Conservation (phyloP, 2,888 invertebrate species). For the Agrotis ipsilon region DNA sequence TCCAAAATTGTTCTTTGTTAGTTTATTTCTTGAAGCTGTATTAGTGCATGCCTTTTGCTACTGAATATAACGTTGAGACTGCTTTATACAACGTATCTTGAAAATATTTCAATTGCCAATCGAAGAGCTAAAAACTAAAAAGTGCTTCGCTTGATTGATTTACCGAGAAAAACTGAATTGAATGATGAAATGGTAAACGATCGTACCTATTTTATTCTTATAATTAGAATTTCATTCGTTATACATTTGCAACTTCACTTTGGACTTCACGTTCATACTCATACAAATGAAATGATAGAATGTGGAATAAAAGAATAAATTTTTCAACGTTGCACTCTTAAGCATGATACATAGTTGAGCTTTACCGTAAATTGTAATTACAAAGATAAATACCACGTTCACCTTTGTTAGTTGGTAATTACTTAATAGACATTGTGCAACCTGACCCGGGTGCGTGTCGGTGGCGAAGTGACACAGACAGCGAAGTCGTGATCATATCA, state of each 20-base stretch:
- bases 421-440: constrained; percentile 65
- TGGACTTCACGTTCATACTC: neutral
- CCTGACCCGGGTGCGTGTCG: constrained; percentile 55
- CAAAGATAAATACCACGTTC: constrained; percentile 59
- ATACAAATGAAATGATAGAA: neutral
- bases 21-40: constrained; percentile 26
- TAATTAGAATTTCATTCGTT: neutral
- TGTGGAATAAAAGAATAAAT: constrained; percentile 6
- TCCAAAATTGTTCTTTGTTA: constrained; percentile 29
- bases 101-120: constrained; percentile 32
- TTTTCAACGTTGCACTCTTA: constrained; percentile 22
- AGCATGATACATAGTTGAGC: constrained; percentile 38
- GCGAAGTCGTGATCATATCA: constrained; percentile 54
- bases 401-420: constrained; percentile 65
- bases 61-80: constrained; percentile 25
- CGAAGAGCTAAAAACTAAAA: constrained; percentile 19
- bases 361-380: constrained; percentile 49
- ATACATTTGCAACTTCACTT: neutral
- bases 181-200: constrained; percentile 17
- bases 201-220: neutral
- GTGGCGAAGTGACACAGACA: constrained; percentile 40
- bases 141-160: constrained; percentile 28
- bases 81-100: constrained; percentile 27
- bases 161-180: constrained; percentile 20
- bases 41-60: constrained; percentile 17